phyloP scores from a whole-genome alignment of 2,888 invertebrate genomes.

The Lithosia quadra region DNA sequence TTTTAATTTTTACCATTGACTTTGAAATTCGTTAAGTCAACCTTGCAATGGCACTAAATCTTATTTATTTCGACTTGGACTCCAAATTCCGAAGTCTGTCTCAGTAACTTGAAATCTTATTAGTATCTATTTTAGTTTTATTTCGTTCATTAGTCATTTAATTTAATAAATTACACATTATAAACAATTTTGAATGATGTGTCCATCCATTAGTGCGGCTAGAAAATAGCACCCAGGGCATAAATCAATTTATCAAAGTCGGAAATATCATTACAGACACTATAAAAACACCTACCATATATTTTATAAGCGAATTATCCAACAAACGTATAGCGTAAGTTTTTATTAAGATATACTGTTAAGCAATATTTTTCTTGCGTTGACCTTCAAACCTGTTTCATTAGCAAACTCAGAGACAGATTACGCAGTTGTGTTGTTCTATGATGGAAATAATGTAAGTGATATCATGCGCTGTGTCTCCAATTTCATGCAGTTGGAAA shows the following conservation, averaged over 20 bases:
- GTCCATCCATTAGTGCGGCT: not conserved
- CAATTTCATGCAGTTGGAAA: constrained; percentile 42
- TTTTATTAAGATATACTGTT: constrained; percentile 41
- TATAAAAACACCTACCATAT: constrained; percentile 26
- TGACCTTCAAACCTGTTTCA: constrained; percentile 48
- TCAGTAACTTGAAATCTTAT: not conserved
- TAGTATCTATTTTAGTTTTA: not conserved
- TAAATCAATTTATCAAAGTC: constrained; percentile 11
- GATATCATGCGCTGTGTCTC: constrained; percentile 32
- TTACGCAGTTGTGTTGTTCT: constrained; percentile 28
- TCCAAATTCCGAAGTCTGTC: not conserved
- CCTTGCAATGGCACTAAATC: too few species aligned
- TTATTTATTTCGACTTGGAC: not conserved
- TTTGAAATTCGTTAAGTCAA: not conserved
- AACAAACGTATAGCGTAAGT: constrained; percentile 25
- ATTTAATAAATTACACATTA: constrained; percentile 4
- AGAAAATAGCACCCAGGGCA: not conserved
- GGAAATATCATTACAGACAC: constrained; percentile 11
- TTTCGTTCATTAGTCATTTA: not conserved
- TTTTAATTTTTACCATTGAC: not conserved
- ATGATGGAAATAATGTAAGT: constrained; percentile 26
- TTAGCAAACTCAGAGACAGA: constrained; percentile 14
- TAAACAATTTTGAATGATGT: constrained; percentile 13
- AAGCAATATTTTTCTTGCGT: constrained; percentile 39
- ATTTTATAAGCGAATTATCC: constrained; percentile 37